Conservation (phyloP, 2,888 invertebrate genomes). For the Theretra japonica region DNA sequence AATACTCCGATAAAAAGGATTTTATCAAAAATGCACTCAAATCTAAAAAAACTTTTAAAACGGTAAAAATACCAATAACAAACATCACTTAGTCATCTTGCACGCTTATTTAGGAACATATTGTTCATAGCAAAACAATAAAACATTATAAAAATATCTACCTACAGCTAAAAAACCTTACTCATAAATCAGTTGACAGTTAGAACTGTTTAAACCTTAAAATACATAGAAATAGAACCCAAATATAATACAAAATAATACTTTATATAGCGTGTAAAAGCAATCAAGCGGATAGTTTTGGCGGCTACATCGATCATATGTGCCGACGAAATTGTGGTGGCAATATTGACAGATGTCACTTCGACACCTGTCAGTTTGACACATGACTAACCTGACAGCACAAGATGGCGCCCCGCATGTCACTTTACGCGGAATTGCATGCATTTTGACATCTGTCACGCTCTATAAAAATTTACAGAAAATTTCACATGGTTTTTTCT, state of each 20-base stretch:
- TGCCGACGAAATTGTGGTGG: conserved; percentile 15
- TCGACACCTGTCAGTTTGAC: conserved; percentile 61
- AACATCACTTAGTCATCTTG: no score
- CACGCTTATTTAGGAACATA: no score
- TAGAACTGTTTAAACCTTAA: no score
- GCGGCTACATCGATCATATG: conserved; percentile 24
- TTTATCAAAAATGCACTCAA: no score
- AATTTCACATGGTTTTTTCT: conserved; percentile 39
- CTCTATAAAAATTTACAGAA: conserved; percentile 74
- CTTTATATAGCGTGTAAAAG: conserved; percentile 18
- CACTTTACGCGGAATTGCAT: conserved; percentile 76
- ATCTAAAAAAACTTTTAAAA: no score
- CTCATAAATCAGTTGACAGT: background rate
- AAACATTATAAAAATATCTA: no score
- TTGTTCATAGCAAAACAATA: no score
- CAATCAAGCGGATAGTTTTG: conserved; percentile 11
- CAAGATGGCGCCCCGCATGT: conserved; percentile 73
- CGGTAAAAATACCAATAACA: no score
- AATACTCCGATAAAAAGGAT: no score
- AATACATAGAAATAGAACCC: background rate
- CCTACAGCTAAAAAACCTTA: no score
- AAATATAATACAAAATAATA: conserved; percentile 18
- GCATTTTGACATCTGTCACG: conserved; percentile 80
- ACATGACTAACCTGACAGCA: conserved; percentile 75
- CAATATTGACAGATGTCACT: conserved; percentile 25